Base-by-base conservation (phyloP, 1,140 invertebrate genomes). In the Eriocheir sinensis region DNA sequence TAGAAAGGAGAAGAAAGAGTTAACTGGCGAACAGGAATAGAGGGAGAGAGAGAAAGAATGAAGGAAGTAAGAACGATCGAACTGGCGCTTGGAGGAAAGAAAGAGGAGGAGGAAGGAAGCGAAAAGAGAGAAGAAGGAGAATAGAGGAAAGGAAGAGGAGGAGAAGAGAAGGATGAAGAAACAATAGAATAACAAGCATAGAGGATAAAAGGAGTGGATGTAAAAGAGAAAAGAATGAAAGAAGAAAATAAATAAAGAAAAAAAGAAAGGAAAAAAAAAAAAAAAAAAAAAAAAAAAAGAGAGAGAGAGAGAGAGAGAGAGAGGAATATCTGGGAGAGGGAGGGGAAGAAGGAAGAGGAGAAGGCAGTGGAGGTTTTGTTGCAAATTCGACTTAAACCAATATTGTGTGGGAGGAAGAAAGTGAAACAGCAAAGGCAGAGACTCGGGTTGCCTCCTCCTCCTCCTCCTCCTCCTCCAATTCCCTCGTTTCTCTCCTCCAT, bases 121-220 rank as follows among this genome's bases (percentile, higher is more conserved):
- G 96, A 98, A 98, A 96, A 99, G 98, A 97, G 97, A 97, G 96
- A 98, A 98, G 98, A 98, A 98, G 95, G 98, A 98, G 97, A 98
- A 86, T 17, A 2, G 98, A 98, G 97, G 98, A 86, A n/a, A 2
- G 83, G 83, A 38, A 34, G 80, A 81, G n/a, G 34, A 27, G 8
- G 3, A 21, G 80, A 6, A n/a, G 0, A 81, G 80, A 81, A 27
- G 80, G 80, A 81, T 8, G 80, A 81, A 81, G 80, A 27, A n/a
- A 81, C 9, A 27, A 81, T 9, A 81, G 80, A 86, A 15, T 21
- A 8, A 38, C 36, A 34, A 34, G 4, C 9, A 86, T 3, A 12
- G 21, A 36, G 30, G 0, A 38, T 3, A 8, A 4, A 86, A 34
- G 34, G 27, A 41, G 0, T n/a, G 34, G 32, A 38, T 8, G 9